Evolutionary conservation across 1,140 invertebrate species (phyloP), one percentile per base, ranked within the genome.

Genomic region (Trichomalopsis sarcophagae): DNA sequence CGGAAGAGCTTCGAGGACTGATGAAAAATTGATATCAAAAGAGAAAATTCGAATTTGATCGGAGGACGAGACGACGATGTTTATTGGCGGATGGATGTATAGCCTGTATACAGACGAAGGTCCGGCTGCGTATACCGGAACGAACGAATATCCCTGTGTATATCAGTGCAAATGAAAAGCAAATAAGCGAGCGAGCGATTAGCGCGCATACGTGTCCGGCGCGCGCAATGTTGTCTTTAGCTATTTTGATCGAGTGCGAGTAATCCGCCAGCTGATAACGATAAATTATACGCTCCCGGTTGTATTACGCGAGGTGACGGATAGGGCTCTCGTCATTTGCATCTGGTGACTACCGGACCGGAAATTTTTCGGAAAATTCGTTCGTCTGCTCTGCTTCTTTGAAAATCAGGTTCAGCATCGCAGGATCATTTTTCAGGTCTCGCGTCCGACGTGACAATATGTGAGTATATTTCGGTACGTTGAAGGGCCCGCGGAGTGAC

Each of bases 151-250:
- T 71, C 69, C 10, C 47, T 50, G 47, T 10, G 13, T 50, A 13
- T 50, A 50, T 17, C 14, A 17, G 55, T n/a, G 50, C 66, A 81
- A 81, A 81, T 81, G 80, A 81, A 81, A 81, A 81, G 69, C 80
- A 81, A 81, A 81, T 73, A 81, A 81, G 69, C 69, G n/a, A 50
- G 23, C 69, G 68, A 47, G 23, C 80, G 68, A 81, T 71, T 74
- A 27, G 55, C 55, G 55, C 4, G 69, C 30, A 40, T 73, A 81
- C 80, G 68, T 73, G 80, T 40, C 14, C 14, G 23, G 40, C 23
- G 40, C 40, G 44, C 17, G 55, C 69, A 73, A 81, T 73, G 80
- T 81, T 81, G 80, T 81, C 80, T 73, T 81, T 81, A 21, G 68
- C 40, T 62, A 36, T 81, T 81, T 74, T 73, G 69, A 80, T 73